Percentiles rank a stretch among this genome's conserved stretches.
Conservation (phyloP, 2,888 invertebrate genomes). For the Trimorus sp. region DNA sequence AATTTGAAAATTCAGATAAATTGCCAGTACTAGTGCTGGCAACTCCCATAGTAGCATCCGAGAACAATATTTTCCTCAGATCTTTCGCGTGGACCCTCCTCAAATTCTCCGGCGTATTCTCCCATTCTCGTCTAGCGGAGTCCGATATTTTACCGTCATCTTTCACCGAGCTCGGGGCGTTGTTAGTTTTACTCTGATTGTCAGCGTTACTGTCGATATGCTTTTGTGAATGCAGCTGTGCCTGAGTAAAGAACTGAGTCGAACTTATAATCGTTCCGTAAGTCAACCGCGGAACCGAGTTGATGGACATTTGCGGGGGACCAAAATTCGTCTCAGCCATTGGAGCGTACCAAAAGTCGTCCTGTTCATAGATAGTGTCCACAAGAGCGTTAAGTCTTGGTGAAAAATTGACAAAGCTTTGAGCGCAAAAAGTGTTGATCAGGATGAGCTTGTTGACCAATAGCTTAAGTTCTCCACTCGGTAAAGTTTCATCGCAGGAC, state of each 20-base stretch:
- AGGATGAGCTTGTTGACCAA: slow-evolving; percentile 79
- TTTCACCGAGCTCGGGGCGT: slow-evolving; percentile 56
- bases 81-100: slow-evolving; percentile 77
- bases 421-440: slow-evolving; percentile 79
- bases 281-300: slow-evolving; percentile 77
- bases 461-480: slow-evolving; percentile 77
- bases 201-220: too few relatives aligned
- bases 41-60: slow-evolving; percentile 58
- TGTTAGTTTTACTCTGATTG: slow-evolving; percentile 15
- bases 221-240: slow-evolving; percentile 74
- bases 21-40: slow-evolving; percentile 33
- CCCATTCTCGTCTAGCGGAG: slow-evolving; percentile 79
- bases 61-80: slow-evolving; percentile 75
- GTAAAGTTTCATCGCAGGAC: slow-evolving; percentile 77
- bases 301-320: slow-evolving; percentile 80
- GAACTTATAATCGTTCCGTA: slow-evolving; percentile 79
- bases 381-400: slow-evolving; percentile 78
- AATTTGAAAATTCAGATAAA: slow-evolving; percentile 70
- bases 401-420: slow-evolving; percentile 78
- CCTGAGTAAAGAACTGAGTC: slow-evolving; percentile 79
- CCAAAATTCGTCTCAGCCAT: slow-evolving; percentile 81
- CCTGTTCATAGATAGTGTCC: slow-evolving; percentile 78
- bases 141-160: slow-evolving; percentile 74
- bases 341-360: slow-evolving; percentile 79
- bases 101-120: slow-evolving; percentile 77